phyloP scores from a whole-genome alignment of 2,113 vertebrate genomes.

The Panurus biarmicus region DNA sequence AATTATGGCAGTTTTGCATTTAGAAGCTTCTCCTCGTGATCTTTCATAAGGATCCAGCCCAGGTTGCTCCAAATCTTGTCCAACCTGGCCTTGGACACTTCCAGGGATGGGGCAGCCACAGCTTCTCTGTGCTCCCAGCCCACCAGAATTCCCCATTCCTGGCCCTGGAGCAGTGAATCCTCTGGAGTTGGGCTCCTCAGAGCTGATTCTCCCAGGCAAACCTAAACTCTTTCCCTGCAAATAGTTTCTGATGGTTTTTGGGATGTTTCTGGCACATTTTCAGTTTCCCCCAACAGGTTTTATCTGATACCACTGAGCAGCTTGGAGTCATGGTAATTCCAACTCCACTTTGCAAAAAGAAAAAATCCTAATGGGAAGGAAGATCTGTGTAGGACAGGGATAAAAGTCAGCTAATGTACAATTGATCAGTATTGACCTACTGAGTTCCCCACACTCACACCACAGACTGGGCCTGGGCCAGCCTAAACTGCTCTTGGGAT shows the following conservation, averaged over 20 bases:
- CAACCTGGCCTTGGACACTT: background rate
- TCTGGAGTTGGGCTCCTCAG: background rate
- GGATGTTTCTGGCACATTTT: background rate
- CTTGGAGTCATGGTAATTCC: background rate
- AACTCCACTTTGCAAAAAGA: background rate
- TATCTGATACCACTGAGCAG: rapidly evolving
- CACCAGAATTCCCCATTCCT: background rate
- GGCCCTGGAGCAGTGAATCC: background rate
- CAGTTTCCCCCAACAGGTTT: background rate
- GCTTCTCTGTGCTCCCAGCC: background rate
- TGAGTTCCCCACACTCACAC: background rate
- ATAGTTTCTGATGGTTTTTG: rapidly evolving
- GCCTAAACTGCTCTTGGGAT: background rate
- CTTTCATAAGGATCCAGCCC: background rate
- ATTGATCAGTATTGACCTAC: background rate
- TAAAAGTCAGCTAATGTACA: background rate
- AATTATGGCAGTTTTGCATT: constrained; percentile 20
- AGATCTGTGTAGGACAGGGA: background rate
- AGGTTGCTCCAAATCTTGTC: background rate
- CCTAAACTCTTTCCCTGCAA: background rate
- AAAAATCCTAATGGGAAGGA: background rate
- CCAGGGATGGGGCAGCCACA: background rate
- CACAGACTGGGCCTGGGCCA: background rate
- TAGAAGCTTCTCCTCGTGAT: background rate
- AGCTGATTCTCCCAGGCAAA: background rate